Percentiles rank a stretch among this genome's conserved stretches.
phyloP scores from a whole-genome alignment of 1,140 invertebrate species.

The Kradibia gibbosae region DNA sequence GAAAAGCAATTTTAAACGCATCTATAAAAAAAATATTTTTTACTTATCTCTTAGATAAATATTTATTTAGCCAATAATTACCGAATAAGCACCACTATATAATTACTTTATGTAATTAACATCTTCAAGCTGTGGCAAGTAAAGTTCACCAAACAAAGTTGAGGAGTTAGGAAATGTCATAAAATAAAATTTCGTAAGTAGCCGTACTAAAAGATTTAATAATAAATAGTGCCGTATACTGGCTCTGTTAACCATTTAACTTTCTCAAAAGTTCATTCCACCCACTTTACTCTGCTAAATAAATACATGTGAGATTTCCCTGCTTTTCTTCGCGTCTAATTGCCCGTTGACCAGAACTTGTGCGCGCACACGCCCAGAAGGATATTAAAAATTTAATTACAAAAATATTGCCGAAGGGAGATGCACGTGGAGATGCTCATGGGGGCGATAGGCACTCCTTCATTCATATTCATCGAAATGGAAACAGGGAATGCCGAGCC shows the following conservation, averaged over 20 bases:
- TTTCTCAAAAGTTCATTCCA: background rate
- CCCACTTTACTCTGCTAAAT: background rate
- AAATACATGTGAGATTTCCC: background rate
- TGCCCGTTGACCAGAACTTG: background rate
- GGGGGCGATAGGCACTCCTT: conserved; percentile 4
- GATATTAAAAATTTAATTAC: conserved; percentile 59
- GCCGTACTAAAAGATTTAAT: background rate
- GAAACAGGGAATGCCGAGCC: conserved; percentile 20
- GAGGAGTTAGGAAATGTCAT: background rate
- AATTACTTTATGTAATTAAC: background rate
- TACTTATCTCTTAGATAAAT: conserved; percentile 24
- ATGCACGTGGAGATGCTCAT: background rate
- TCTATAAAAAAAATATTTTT: too few species aligned
- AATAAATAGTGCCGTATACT: background rate
- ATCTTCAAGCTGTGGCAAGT: background rate
- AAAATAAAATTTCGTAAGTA: background rate
- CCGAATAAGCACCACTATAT: background rate
- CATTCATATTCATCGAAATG: conserved; percentile 47
- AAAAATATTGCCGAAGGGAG: conserved; percentile 43
- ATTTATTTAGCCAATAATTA: conserved; percentile 30
- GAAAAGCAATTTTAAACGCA: background rate
- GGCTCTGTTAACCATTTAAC: background rate
- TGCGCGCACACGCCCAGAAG: background rate
- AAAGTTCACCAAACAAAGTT: background rate
- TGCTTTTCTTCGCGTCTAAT: background rate